Evolutionary conservation across 1,140 invertebrate genomes (phyloP), one percentile per base, ranked within the genome.

Genomic region (Chironomus tepperi): DNA sequence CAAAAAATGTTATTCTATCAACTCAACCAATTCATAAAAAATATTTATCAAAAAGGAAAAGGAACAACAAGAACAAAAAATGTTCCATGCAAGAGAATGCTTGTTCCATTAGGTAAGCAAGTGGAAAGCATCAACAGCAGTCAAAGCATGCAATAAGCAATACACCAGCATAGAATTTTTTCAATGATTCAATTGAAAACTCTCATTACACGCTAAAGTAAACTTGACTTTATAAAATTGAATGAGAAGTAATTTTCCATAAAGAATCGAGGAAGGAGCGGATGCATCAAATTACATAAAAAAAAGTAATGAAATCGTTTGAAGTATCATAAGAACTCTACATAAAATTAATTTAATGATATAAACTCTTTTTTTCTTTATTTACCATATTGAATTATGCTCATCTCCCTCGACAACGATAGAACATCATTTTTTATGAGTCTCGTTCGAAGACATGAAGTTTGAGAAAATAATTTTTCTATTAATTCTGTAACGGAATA

Each of bases 191-290:
- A 57, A 57, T 57, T 57, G 47, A 57, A 34, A n/a, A 57, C 47
- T 57, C 47, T 57, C 47, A 57, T 57, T 57, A 57, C 47, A 57
- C 47, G 47, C 47, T 57, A n/a, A 57, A 57, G n/a, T 57, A 57
- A 57, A 57, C 47, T 57, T 57, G 47, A 57, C 47, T 57, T 57
- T 57, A 57, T 57, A n/a, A 57, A 57, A 57, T 57, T 57, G 12
- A 57, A 57, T n/a, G 47, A 57, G 43, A 57, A 57, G 47, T 57
- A 57, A 57, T 57, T 57, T 57, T 57, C 47, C n/a, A 57, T 15
- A 57, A 57, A 57, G 12, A 34, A 34, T 1, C 1, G 24, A 34
- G 24, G 1, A 34, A 34, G 5, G 24, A 34, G 5, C 24, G 24
- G 24, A 34, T 34, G 24, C 24, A 34, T 34, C 24, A 34, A 34